Base-by-base conservation (phyloP, 2,888 invertebrate genomes). In the Morpho helenor region DNA sequence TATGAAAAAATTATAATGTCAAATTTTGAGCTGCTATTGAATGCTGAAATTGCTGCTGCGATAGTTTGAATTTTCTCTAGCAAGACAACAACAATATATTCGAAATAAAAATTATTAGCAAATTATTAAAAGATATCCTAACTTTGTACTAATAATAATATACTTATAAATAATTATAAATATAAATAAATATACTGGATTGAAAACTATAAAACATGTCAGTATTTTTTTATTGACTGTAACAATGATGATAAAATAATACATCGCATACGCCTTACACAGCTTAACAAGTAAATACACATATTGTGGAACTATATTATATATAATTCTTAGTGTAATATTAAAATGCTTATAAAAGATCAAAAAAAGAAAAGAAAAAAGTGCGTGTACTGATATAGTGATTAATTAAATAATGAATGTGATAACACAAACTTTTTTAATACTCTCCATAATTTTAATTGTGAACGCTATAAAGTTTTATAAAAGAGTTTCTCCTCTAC, bases 381-480 rank as follows among this genome's bases (percentile, higher is more conserved):
- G 46, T 47, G 4, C 7, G 6, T 22, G 5, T 43, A 16, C 3
- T 47, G 23, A 50, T 8, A 56, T 41, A 49, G 23, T 48, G 7
- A 45, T 7, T 40, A 52, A 31, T 31, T 31, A 31, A 43, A 43
- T 43, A 43, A 43, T 43, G 42, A 43, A 43, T 9, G 42, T 43
- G 9, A 43, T 43, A 43, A 43, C 31, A 31, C 31, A 31, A 31
- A 31, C 31, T 31, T 31, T 31, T 31, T 31, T 54, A 9, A 40
- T 60, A 22, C 39, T 60, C n/a, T 43, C 9, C 5, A 22, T 57
- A 56, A 9, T 52, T 42, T 45, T 58, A 31, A 43, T 23, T 16
- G 63, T 59, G 46, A 49, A 55, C 16, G 5, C 45, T 31, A 61
- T 63, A 39, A 63, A 63, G 31, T 63, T 63, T 51, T 41, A 48